These are phyloP conservation scores for Salticus scenicus DNA, from an alignment of 2,888 invertebrate genomes.

Conservation along the genomic window DNA sequence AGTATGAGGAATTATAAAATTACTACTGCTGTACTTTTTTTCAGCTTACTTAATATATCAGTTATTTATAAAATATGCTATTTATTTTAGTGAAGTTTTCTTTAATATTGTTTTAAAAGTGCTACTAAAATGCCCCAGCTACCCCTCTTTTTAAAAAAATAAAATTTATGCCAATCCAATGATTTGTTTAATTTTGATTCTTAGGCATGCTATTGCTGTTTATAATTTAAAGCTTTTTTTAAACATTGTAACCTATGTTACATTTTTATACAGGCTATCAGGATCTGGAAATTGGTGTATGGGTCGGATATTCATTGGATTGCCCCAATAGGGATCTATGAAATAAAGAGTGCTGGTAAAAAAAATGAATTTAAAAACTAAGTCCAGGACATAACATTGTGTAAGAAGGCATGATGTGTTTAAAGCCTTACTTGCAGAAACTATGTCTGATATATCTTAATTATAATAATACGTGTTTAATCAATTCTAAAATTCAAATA, in stretches of 20 bases:
- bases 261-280: slow-evolving; percentile 41
- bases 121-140: too few species aligned
- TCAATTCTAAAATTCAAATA: neutral
- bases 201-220: neutral
- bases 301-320: slow-evolving; percentile 38
- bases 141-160: too few species aligned
- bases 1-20: too few species aligned
- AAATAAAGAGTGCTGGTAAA: slow-evolving; percentile 27
- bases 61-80: too few species aligned
- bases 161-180: too few species aligned
- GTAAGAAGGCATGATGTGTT: neutral
- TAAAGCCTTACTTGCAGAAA: slow-evolving; percentile 1
- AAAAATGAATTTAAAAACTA: neutral
- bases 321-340: slow-evolving; percentile 31
- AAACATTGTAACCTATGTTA: neutral
- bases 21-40: too few species aligned
- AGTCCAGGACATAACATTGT: neutral
- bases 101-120: too few species aligned
- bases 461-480: neutral
- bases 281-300: slow-evolving; percentile 41
- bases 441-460: neutral
- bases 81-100: too few species aligned
- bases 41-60: too few species aligned
- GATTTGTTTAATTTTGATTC: neutral
- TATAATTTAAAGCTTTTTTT: too few species aligned